A percentile compares a stretch with the other conserved stretches of the same genome.
Conservation (phyloP, 2,888 invertebrate species). For the Parnassius smintheus region DNA sequence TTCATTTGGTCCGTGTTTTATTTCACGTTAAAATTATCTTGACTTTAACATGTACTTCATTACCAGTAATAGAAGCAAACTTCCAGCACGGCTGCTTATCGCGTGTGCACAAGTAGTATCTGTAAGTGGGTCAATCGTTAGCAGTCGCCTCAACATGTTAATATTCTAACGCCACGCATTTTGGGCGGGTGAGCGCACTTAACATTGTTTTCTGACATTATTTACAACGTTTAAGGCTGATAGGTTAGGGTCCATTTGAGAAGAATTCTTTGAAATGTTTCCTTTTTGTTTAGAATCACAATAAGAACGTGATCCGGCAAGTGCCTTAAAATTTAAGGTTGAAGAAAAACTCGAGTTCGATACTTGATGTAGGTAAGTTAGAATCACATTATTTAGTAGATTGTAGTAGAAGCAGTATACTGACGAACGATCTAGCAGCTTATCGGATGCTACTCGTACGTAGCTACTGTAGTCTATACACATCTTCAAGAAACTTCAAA, state of each 20-base stretch:
- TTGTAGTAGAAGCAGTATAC: no score
- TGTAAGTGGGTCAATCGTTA: constrained; percentile 30
- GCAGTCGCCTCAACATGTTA: constrained; percentile 29
- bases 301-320: no score
- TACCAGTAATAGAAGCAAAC: neutral
- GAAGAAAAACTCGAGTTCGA: no score
- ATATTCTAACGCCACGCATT: constrained; percentile 30
- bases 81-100: neutral
- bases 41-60: neutral
- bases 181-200: constrained; percentile 16
- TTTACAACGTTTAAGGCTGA: constrained; percentile 11
- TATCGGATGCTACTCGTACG: no score
- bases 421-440: no score
- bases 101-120: constrained; percentile 28
- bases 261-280: neutral
- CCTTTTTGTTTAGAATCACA: no score
- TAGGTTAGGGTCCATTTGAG: constrained; percentile 5
- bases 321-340: no score
- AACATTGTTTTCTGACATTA: constrained; percentile 27
- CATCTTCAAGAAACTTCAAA: no score
- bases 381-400: no score
- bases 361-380: no score
- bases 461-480: no score
- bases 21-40: neutral
- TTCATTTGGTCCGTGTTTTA: no score